phyloP scores from a whole-genome alignment of 2,113 vertebrate species.

The Solenodon paradoxus region DNA sequence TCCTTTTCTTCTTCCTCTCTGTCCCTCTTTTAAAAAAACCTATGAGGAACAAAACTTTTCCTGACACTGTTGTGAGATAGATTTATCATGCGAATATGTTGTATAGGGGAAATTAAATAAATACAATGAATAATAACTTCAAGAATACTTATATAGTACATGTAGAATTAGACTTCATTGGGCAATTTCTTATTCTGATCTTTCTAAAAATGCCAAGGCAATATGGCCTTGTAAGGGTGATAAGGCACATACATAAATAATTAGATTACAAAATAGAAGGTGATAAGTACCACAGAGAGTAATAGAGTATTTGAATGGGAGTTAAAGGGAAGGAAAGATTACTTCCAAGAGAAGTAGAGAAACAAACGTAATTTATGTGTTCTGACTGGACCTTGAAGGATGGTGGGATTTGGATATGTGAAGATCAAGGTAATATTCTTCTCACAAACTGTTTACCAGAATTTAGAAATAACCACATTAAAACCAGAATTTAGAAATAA shows the following conservation, averaged over 20 bases:
- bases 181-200: background rate
- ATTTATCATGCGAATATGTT: background rate
- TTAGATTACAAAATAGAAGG: background rate
- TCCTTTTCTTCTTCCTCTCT: too few relatives aligned
- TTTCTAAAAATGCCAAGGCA: constrained; percentile 10
- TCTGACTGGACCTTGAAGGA: background rate
- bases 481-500: constrained; percentile 26
- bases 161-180: background rate
- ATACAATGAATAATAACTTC: background rate
- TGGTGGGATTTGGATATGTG: background rate
- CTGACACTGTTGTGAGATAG: background rate
- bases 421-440: background rate
- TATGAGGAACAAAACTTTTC: background rate
- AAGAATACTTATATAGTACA: background rate
- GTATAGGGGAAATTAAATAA: background rate
- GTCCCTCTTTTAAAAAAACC: too few relatives aligned
- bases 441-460: background rate
- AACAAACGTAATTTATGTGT: background rate
- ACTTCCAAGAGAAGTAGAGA: background rate
- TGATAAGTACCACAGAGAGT: background rate
- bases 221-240: background rate
- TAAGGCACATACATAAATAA: constrained; percentile 3
- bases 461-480: constrained; percentile 14
- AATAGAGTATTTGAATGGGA: background rate
- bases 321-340: background rate